These are phyloP conservation scores for Leptoteleia sp. DNA, from an alignment of 1,140 invertebrate genomes.

Conservation along the genomic window DNA sequence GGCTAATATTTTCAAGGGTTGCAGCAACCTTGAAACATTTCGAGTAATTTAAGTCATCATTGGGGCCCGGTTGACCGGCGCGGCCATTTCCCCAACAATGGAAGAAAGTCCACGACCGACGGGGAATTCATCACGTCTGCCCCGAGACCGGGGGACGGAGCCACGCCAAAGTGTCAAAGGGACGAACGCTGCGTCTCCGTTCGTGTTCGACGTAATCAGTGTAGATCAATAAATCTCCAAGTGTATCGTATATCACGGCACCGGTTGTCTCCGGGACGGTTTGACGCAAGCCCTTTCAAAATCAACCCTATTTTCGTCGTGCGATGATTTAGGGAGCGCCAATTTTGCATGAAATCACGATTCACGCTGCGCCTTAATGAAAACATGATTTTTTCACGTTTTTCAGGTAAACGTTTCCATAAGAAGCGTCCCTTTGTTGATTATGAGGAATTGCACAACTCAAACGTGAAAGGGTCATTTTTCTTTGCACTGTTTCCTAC, in stretches of 20 bases:
- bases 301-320: slow-evolving; percentile 23
- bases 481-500: slow-evolving; percentile 12
- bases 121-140: slow-evolving; percentile 34
- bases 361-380: slow-evolving; percentile 5
- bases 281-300: slow-evolving; percentile 52
- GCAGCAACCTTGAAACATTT: slow-evolving; percentile 46
- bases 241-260: slow-evolving; percentile 43
- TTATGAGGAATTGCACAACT: neutral
- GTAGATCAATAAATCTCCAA: slow-evolving; percentile 47
- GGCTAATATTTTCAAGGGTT: slow-evolving; percentile 38
- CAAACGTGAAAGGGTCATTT: slow-evolving; percentile 4
- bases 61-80: slow-evolving; percentile 7
- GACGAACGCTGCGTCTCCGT: slow-evolving; percentile 8
- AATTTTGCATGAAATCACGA: slow-evolving; percentile 41
- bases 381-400: slow-evolving; percentile 2
- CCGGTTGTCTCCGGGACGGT: slow-evolving; percentile 22
- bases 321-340: slow-evolving; percentile 34
- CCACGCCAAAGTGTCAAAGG: neutral
- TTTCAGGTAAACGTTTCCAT: neutral
- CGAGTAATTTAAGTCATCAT: slow-evolving; percentile 23
- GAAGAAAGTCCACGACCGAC: slow-evolving; percentile 47
- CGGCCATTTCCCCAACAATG: slow-evolving; percentile 10
- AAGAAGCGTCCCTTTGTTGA: neutral
- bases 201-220: slow-evolving; percentile 38
- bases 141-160: neutral